A percentile compares a stretch with the other conserved stretches of the same genome.
These are phyloP conservation scores for Parazoanthus swiftii DNA, from an alignment of 92 coral and sea anemone genomes.

Conservation along the genomic window DNA sequence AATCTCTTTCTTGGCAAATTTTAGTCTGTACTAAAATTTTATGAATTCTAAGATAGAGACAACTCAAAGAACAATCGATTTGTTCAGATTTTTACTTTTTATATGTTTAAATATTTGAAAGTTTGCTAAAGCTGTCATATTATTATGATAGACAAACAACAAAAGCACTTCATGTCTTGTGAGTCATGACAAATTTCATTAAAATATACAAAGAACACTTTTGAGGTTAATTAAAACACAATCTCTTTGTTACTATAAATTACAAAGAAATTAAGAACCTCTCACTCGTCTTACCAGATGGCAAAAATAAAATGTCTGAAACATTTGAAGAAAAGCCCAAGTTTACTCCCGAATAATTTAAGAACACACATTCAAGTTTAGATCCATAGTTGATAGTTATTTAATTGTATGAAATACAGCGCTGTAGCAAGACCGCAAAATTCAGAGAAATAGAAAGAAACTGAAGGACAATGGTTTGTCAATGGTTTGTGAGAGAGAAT, in stretches of 20 bases:
- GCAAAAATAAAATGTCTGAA: background rate
- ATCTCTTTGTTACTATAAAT: background rate
- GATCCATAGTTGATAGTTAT: background rate
- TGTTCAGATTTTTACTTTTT: background rate
- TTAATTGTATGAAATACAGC: too few species aligned
- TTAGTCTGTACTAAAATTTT: background rate
- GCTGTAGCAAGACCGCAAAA: too few species aligned
- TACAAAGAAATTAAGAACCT: conserved; percentile 7
- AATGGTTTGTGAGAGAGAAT: too few species aligned
- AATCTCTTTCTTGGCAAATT: background rate
- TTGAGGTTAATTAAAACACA: background rate
- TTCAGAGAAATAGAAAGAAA: too few species aligned
- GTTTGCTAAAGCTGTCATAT: background rate
- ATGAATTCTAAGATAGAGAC: background rate
- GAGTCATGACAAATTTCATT: background rate
- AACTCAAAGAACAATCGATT: background rate
- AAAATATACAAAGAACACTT: conserved; percentile 7
- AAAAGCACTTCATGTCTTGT: background rate
- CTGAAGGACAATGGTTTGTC: background rate
- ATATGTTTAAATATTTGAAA: background rate
- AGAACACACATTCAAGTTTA: too few species aligned
- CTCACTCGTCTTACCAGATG: background rate
- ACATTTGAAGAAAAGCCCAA: too few species aligned
- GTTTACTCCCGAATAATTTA: too few species aligned
- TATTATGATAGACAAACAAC: conserved; percentile 1